Base-by-base conservation (phyloP, 2,797 vertebrate genomes). In the Gymnocypris eckloni region DNA sequence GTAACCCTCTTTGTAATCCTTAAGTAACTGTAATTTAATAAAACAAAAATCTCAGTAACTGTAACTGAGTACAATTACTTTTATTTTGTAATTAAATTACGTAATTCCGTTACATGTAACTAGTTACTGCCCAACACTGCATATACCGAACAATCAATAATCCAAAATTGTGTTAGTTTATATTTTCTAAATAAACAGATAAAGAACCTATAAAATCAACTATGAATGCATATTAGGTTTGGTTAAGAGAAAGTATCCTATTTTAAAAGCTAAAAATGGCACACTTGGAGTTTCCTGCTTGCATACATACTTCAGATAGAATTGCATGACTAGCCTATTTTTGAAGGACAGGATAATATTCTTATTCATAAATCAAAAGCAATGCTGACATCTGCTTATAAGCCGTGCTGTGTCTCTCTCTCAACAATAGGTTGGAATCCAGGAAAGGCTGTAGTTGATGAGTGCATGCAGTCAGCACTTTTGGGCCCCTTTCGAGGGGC, bases 401-500 rank as follows among this genome's bases (percentile, higher is more conserved):
- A 25, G 56, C 50, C 22, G 11, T 22, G 37, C 70, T 37, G 25
- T 43, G 28, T 59, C 45, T 37, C 25, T 54, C 6, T 70, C 20
- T 72, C 56, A 61, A 81, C 41, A 87, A 64, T 78, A 54, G 33
- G n/a, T 80, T 9, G 48, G 13, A 66, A 66, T 66, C 6, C 64
- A 66, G 28, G 64, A 66, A 66, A 66, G 28, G 4, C 15, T 39
- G 41, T 2, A 13, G 72, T 48, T 64, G 33, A 33, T 25, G 28
- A 64, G n/a, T 56, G 72, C 39, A 52, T 45, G 59, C 33, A 18
- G 64, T 87, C 79, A 69, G 59, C 85, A 76, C 69, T 66, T 79
- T 69, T 43, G 7, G 1, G 2, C 13, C n/a, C 54, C 54, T n/a
- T 52, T 45, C 39, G 16, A 59, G 79, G 52, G 82, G 72, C 76